Evolutionary conservation across 2,888 invertebrate species (phyloP), one percentile per base, ranked within the genome.

Genomic region (Phaonia tiefii): DNA sequence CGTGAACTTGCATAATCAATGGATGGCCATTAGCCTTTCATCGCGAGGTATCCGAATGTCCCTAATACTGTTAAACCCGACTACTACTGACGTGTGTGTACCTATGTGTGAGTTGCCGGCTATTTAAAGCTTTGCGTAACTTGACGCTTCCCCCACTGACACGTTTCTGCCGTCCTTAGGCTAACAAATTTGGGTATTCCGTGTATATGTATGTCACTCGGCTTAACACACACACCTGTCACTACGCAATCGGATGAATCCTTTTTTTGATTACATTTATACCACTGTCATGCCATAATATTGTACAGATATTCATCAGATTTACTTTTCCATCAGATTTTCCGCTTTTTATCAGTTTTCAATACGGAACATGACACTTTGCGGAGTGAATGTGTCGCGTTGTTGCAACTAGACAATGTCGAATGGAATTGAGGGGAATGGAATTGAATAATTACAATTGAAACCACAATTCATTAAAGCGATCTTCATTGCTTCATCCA

Each of bases 1-100:
- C 69, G 75, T 82, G 65, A 80, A 73, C 75, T 79, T 79, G 65
- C 80, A 77, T 83, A 79, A 79, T 75, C 80, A 79, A 70, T 72
- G 42, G 42, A 39, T 42, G 56, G 58, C 66, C 46, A 83, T 75
- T 83, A 83, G 69, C 65, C 71, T 37, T 75, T 75, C 70, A 31
- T 31, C 31, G 31, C 31, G 54, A 71, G 25, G 46, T 78, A 78
- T 78, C 69, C 67, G 60, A 75, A 80, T 77, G 60, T 60, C 74
- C 58, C 77, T 81, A 77, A 78, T 78, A 58, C 46, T 72, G 72
- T 78, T 78, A 72, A 75, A 39, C 39, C 22, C 63, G 63, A 63
- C 22, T 13, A 42, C 39, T n/a, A 25, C 5, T 63, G 39, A 63
- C 39, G 31, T 8, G 31, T 5, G 8, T 31, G 31, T 31, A 31